Evolutionary conservation across 2,888 invertebrate genomes (phyloP).

Genomic region (Philaethria dido): DNA sequence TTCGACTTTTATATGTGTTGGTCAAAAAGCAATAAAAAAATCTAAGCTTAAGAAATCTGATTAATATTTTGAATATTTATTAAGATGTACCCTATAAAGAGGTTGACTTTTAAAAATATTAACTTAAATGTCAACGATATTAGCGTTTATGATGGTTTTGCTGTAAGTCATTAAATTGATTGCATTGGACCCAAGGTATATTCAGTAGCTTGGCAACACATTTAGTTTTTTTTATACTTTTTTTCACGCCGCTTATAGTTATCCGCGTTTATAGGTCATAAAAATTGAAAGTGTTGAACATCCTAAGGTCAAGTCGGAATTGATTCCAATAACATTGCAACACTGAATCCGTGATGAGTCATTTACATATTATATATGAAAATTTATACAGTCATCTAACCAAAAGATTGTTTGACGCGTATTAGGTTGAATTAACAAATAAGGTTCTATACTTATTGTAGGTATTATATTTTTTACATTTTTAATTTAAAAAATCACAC

Average conservation of each 20-base stretch:
- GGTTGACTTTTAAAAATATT: slow-evolving; percentile 9
- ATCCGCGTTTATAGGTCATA: slow-evolving; percentile 8
- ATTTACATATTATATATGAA: slow-evolving; percentile 11
- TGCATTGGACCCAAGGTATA: background rate
- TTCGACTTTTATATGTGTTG: background rate
- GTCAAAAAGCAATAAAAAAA: background rate
- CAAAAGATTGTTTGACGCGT: background rate
- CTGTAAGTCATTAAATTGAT: background rate
- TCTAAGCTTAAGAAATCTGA: background rate
- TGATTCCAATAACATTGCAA: slow-evolving; percentile 19
- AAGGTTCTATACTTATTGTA: background rate
- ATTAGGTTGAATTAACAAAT: background rate
- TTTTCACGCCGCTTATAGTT: background rate
- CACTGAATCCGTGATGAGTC: slow-evolving; percentile 18
- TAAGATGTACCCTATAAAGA: background rate
- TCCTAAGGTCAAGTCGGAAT: slow-evolving; percentile 24
- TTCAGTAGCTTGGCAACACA: background rate
- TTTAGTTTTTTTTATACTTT: background rate
- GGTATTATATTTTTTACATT: background rate
- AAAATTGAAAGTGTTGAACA: slow-evolving; percentile 25
- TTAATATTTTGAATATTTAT: background rate
- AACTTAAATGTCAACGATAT: slow-evolving; percentile 7
- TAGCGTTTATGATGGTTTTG: background rate
- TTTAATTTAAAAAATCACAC: too few relatives aligned
- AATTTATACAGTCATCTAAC: background rate